Evolutionary conservation across 2,797 vertebrate genomes (phyloP).

Genomic region (Hemitrygon akajei): DNA sequence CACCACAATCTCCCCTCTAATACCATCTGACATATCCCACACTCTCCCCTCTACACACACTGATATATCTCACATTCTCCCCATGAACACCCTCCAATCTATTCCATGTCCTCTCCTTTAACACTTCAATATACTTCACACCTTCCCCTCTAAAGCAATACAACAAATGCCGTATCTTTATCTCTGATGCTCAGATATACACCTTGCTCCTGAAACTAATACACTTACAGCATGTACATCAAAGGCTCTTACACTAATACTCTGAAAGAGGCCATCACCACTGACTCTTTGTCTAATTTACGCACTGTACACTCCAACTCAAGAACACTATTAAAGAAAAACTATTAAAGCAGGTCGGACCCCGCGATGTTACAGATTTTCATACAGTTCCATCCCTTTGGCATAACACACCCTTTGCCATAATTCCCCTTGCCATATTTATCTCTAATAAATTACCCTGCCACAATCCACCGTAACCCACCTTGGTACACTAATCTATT

Average conservation of each 20-base stretch:
- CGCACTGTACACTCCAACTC: no score
- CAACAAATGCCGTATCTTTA: no score
- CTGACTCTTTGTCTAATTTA: no score
- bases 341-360: not conserved
- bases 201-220: no score
- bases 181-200: no score
- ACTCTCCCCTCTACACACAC: not conserved
- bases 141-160: no score
- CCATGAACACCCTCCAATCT: not conserved
- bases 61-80: not conserved
- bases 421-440: no score
- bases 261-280: not conserved
- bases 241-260: no score
- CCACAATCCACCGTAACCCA: not conserved
- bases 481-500: not conserved
- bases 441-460: not conserved
- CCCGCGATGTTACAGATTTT: not conserved
- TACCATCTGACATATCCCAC: not conserved
- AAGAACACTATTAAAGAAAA: not conserved
- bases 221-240: not conserved
- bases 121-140: not conserved
- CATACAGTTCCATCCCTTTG: not conserved
- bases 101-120: not conserved
- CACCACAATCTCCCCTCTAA: not conserved
- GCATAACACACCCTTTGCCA: no score